Conservation (phyloP, 2,888 invertebrate species). For the Ethmia dodecea region DNA sequence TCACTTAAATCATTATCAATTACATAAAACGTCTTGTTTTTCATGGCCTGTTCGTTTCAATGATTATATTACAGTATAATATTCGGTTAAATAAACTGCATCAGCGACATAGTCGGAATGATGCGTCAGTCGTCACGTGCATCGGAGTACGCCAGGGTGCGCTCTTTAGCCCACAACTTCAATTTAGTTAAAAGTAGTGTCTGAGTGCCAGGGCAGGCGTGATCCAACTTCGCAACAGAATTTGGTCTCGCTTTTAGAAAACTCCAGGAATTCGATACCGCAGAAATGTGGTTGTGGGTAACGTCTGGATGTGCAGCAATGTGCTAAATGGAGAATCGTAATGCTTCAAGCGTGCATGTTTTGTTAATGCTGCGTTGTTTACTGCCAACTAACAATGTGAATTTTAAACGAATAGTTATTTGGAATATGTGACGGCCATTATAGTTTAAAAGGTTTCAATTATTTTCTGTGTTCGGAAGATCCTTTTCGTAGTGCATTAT, state of each 20-base stretch:
- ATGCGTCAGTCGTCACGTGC: slow-evolving; percentile 64
- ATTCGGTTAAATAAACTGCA: too few relatives aligned
- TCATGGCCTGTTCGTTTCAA: too few relatives aligned
- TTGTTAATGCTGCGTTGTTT: slow-evolving; percentile 3
- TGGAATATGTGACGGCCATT: slow-evolving; percentile 1
- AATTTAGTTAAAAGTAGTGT: slow-evolving; percentile 72
- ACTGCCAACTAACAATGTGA: slow-evolving; percentile 3
- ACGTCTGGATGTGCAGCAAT: slow-evolving; percentile 20
- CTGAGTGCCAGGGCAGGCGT: slow-evolving; percentile 48
- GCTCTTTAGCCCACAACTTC: slow-evolving; percentile 60
- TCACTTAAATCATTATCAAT: too few relatives aligned
- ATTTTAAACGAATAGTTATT: slow-evolving; percentile 1
- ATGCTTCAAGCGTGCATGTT: slow-evolving; percentile 1
- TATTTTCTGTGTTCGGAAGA: too few relatives aligned
- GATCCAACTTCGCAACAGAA: slow-evolving; percentile 50
- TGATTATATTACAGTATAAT: too few relatives aligned
- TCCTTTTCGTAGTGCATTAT: too few relatives aligned
- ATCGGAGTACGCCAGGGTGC: slow-evolving; percentile 26
- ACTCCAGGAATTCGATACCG: slow-evolving; percentile 28
- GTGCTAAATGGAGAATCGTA: slow-evolving; percentile 1
- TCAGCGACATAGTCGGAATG: slow-evolving; percentile 52
- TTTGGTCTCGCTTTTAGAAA: slow-evolving; percentile 42
- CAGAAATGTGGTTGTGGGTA: slow-evolving; percentile 31
- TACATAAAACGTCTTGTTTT: too few relatives aligned
- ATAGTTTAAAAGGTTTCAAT: too few relatives aligned